Percentiles rank a stretch among this genome's conserved stretches.
Conservation (phyloP, 92 coral and sea anemone genomes). For the Pocillopora meandrina region DNA sequence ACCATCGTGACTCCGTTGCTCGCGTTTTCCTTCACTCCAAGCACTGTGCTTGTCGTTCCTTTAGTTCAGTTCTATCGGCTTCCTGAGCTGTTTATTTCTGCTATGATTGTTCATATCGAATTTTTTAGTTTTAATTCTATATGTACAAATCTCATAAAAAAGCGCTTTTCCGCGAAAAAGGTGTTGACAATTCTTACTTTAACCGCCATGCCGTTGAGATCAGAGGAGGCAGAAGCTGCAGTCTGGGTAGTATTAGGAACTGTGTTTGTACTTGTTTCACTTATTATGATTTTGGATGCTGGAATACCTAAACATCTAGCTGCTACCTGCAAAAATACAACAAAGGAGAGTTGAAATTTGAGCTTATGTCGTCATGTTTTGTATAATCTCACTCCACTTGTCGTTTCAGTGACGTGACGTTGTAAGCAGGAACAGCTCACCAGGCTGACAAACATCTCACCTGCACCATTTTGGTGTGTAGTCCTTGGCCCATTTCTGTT, state of each 20-base stretch:
- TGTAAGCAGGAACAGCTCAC: too few relatives aligned
- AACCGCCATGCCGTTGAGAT: constrained; percentile 82
- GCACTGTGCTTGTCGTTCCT: too few relatives aligned
- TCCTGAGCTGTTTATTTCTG: too few relatives aligned
- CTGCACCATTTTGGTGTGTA: constrained; percentile 87
- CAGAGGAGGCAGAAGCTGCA: constrained; percentile 71
- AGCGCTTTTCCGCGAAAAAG: too few relatives aligned
- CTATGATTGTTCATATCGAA: too few relatives aligned
- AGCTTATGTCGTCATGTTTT: not conserved
- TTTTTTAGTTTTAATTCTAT: too few relatives aligned
- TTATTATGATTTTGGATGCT: constrained; percentile 61
- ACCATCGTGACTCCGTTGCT: too few relatives aligned
- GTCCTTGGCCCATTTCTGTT: constrained; percentile 94
- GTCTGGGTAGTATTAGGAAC: constrained; percentile 79
- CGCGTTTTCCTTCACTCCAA: too few relatives aligned
- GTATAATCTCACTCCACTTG: too few relatives aligned
- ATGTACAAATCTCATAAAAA: too few relatives aligned
- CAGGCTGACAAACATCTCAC: constrained; percentile 21
- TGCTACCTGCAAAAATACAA: constrained; percentile 51
- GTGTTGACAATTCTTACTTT: constrained; percentile 33
- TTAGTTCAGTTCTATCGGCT: too few relatives aligned
- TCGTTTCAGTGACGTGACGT: too few relatives aligned
- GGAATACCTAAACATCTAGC: constrained; percentile 64
- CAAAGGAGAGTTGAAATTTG: not conserved
- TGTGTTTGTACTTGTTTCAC: constrained; percentile 81